These are phyloP conservation scores for Mesorhabditis belari DNA, from an alignment of 2,888 invertebrate genomes.

Conservation along the genomic window DNA sequence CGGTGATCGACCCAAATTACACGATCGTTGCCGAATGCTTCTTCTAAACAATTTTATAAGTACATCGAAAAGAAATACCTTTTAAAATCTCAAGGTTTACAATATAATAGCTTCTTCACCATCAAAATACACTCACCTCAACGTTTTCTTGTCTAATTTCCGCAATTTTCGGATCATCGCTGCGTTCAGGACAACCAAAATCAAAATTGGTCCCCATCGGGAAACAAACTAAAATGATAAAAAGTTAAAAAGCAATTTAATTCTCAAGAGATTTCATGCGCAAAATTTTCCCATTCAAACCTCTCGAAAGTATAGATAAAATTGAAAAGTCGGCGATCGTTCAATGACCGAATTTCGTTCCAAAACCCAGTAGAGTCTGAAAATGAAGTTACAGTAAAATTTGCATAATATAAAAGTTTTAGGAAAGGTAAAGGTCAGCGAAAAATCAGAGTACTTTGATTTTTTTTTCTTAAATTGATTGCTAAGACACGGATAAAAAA, in stretches of 20 bases:
- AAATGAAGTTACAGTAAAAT: not conserved
- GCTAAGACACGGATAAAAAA: no score
- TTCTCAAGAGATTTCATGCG: no score
- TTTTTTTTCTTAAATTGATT: no score
- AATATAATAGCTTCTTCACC: slow-evolving; percentile 1
- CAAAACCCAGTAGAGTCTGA: not conserved
- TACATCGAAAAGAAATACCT: not conserved
- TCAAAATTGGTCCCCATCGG: slow-evolving; percentile 41
- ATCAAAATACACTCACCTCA: slow-evolving; percentile 11
- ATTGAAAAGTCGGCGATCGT: slow-evolving; percentile 47
- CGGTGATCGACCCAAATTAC: slow-evolving; percentile 5
- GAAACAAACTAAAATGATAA: slow-evolving; percentile 24
- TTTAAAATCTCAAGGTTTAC: slow-evolving; percentile 1
- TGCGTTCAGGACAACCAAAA: slow-evolving; percentile 40
- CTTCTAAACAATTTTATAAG: slow-evolving; percentile 3
- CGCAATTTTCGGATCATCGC: slow-evolving; percentile 38
- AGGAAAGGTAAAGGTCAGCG: no score
- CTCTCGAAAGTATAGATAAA: slow-evolving; percentile 55
- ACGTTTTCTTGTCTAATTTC: slow-evolving; percentile 16
- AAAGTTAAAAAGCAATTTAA: not conserved
- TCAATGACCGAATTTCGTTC: slow-evolving; percentile 26
- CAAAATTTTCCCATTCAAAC: slow-evolving; percentile 12
- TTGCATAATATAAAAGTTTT: no score
- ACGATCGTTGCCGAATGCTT: not conserved
- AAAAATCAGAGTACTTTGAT: no score